Base-by-base conservation (phyloP, 2,888 invertebrate species). In the Andrena haemorrhoa region DNA sequence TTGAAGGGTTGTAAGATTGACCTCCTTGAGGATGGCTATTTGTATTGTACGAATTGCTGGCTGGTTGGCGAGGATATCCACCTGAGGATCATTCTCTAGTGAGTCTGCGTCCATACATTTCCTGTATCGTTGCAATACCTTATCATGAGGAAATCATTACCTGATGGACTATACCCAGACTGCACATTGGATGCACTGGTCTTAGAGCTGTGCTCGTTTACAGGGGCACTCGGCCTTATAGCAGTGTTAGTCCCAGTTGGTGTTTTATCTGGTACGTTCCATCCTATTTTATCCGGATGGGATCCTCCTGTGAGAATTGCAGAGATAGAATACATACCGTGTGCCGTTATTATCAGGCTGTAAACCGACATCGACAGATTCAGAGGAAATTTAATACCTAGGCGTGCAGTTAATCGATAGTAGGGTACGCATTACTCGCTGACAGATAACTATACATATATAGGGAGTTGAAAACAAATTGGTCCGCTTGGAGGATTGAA, bases 171-270 rank as follows among this genome's bases (percentile, higher is more conserved):
- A 66, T 92, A 89, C 35, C 92, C 90, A 6, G 93, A 93, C 64
- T 93, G 92, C 0, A 92, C 91, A 61, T 91, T 91, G 2, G 91
- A 90, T 2, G 93, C 92, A 74, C 90, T 92, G 0, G 91, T 89
- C 73, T 92, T 93, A n/a, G 90, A 89, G 7, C 85, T 79, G 2
- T 90, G 86, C 31, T 92, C 91, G 41, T 85, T 65, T 20, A 87
- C 87, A 16, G 93, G 93, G 0, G 92, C 92, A 6, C 93, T 93
- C 2, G 93, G 89, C 82, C 92, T 93, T n/a, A 85, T 68, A 0
- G 64, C 68, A 3, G 53, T 79, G 41, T 80, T 85, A 16, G 78
- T 84, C 6, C 77, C 78, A 5, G 88, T 61, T n/a, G 87, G 83
- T 64, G 87, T 86, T 16, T 88, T 86, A 41, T 88, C 76, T 6